These are phyloP conservation scores for Scaptomyza montana DNA, from an alignment of 1,140 invertebrate genomes.

Conservation along the genomic window DNA sequence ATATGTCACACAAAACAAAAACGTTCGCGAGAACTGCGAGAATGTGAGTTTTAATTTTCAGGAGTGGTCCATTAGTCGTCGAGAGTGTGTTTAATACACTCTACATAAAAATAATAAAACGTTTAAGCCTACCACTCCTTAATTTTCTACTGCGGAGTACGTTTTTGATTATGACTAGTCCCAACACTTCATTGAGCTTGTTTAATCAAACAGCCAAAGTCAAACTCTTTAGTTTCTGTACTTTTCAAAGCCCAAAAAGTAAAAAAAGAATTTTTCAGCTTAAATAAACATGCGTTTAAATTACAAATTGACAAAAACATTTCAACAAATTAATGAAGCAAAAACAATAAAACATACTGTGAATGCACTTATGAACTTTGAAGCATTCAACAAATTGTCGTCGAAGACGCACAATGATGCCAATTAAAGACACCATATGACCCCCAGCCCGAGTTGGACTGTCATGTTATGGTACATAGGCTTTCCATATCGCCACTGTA, in stretches of 20 bases:
- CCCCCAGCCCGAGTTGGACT: constrained; percentile 44
- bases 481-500: constrained; percentile 61
- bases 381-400: constrained; percentile 53
- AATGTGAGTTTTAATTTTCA: constrained; percentile 28
- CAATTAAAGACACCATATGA: constrained; percentile 70
- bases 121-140: too few species aligned
- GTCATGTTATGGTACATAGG: constrained; percentile 52
- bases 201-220: too few species aligned
- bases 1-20: constrained; percentile 25
- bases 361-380: constrained; percentile 61
- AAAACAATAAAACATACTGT: constrained; percentile 15
- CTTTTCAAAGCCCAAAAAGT: too few species aligned
- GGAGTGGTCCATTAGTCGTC: constrained; percentile 3
- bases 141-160: too few species aligned
- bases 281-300: too few species aligned
- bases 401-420: constrained; percentile 50
- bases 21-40: constrained; percentile 10
- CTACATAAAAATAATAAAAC: neutral
- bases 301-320: too few species aligned
- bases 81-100: neutral
- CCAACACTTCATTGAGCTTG: too few species aligned
- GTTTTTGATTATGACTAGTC: too few species aligned
- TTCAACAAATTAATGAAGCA: neutral
- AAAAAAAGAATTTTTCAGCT: neutral
- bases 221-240: too few species aligned